Percentiles rank a stretch among this genome's conserved stretches.
Evolutionary conservation across 2,888 invertebrate species (phyloP).

Genomic region (Blera fallax): DNA sequence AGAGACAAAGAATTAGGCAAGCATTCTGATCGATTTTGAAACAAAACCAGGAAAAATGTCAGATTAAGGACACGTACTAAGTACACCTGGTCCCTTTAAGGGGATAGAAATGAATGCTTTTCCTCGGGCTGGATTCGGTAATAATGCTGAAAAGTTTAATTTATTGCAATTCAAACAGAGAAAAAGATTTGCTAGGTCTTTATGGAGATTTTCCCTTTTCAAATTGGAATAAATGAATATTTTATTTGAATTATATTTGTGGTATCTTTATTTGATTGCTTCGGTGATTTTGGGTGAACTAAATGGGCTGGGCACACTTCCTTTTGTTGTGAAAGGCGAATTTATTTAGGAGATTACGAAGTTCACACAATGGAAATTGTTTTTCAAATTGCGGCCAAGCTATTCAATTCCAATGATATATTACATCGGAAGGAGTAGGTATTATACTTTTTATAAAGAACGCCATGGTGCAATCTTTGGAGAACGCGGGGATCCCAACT

Average conservation of each 20-base stretch:
- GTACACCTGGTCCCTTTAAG: constrained; percentile 4
- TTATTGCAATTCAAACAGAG: constrained; percentile 25
- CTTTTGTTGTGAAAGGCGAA: not conserved
- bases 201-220: constrained; percentile 26
- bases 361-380: constrained; percentile 28
- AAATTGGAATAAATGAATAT: constrained; percentile 34
- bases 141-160: constrained; percentile 8
- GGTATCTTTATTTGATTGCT: constrained; percentile 44
- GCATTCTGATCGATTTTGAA: constrained; percentile 17
- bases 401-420: constrained; percentile 21
- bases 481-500: not conserved
- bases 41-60: not conserved
- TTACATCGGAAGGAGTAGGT: not conserved
- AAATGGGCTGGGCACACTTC: not conserved
- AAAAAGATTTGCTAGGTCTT: constrained; percentile 35
- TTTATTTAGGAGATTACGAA: constrained; percentile 39
- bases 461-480: not conserved
- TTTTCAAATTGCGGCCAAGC: constrained; percentile 27
- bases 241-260: constrained; percentile 42
- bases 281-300: not conserved
- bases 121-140: not conserved
- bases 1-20: not conserved
- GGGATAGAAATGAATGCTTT: not conserved
- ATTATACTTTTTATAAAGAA: not conserved
- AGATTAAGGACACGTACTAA: not conserved